These are phyloP conservation scores for Thamnophis sirtalis DNA, from an alignment of 2,113 vertebrate species.

Conservation along the genomic window DNA sequence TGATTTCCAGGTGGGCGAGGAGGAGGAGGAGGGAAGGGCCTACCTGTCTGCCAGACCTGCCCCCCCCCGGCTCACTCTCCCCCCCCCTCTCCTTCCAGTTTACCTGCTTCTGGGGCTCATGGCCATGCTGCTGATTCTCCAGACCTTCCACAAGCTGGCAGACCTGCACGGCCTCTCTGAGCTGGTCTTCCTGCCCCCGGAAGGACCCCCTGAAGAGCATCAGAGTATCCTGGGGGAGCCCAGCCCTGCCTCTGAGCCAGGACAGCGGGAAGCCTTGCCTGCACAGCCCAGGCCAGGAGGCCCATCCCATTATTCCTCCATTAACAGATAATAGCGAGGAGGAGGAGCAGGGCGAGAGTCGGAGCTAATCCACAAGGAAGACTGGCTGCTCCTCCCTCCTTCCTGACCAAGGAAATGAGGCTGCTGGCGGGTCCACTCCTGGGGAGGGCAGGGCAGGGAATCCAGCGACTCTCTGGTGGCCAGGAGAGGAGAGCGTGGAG, in stretches of 20 bases:
- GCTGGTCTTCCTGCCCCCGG: conserved; percentile 73
- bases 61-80: background rate
- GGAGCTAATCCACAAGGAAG: conserved; percentile 60
- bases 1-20: background rate
- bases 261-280: background rate
- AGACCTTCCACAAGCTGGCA: conserved; percentile 77
- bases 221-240: conserved; percentile 46
- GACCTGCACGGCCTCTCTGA: conserved; percentile 81
- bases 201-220: background rate
- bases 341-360: fast-evolving
- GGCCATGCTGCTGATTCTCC: conserved; percentile 81
- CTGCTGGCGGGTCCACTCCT: no score
- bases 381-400: background rate
- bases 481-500: no score
- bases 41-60: no score
- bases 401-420: no score
- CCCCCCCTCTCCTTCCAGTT: conserved; percentile 41
- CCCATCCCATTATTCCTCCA: conserved; percentile 73
- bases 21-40: no score
- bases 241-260: background rate
- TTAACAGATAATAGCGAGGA: conserved; percentile 64
- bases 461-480: no score
- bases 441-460: background rate
- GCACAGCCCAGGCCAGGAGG: conserved; percentile 14
- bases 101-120: conserved; percentile 86